These are phyloP conservation scores for Varanus komodoensis DNA, from an alignment of 2,113 vertebrate species.

Conservation along the genomic window DNA sequence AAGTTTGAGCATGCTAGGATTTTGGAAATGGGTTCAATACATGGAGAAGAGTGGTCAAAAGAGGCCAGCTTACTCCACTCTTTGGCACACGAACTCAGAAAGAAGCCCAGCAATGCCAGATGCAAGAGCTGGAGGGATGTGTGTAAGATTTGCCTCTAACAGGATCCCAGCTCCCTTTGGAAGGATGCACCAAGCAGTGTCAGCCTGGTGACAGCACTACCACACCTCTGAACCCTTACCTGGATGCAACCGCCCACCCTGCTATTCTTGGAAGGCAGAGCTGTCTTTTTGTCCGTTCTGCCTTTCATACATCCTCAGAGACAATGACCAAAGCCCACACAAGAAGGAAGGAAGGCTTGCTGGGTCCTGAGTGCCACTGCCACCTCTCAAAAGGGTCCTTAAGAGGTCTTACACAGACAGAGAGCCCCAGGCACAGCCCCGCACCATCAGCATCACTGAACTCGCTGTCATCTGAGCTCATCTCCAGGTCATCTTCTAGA, in stretches of 20 bases:
- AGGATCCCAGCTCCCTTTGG: neutral
- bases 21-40: neutral
- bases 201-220: neutral
- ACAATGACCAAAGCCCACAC: too few species aligned
- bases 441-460: conserved; percentile 85
- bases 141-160: too few species aligned
- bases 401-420: neutral
- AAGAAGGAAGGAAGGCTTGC: neutral
- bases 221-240: too few species aligned
- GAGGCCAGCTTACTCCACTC: neutral
- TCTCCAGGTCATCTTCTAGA: conserved; percentile 91
- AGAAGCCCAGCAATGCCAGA: neutral
- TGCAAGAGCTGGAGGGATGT: neutral
- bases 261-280: neutral
- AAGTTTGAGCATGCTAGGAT: neutral
- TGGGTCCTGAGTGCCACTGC: neutral
- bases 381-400: neutral
- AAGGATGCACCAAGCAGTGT: too few species aligned
- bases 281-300: too few species aligned
- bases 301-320: neutral
- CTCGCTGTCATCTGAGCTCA: conserved; percentile 89
- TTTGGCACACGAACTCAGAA: neutral
- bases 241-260: neutral
- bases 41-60: neutral
- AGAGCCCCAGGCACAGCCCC: neutral